Evolutionary conservation across 2,797 vertebrate genomes (phyloP).

Genomic region (Malurus splendens): DNA sequence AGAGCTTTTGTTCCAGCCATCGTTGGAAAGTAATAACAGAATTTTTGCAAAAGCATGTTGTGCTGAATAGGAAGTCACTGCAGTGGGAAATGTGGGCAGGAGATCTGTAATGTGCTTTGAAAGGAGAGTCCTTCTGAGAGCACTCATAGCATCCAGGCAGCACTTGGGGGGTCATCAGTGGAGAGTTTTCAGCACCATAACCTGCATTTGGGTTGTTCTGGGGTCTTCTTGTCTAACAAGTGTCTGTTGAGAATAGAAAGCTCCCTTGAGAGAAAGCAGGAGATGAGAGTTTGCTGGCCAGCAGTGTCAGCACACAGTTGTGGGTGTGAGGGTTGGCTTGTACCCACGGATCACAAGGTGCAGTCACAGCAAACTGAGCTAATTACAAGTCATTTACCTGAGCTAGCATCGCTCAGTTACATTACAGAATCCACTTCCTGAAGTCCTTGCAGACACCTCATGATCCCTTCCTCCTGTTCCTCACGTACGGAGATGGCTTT

Average conservation of each 20-base stretch:
- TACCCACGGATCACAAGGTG: not conserved
- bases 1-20: slow-evolving; percentile 22
- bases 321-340: not conserved
- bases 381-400: not conserved
- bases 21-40: not conserved
- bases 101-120: not conserved
- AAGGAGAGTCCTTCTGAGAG: not conserved
- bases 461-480: not conserved
- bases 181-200: not conserved
- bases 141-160: not conserved
- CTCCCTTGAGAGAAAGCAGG: not conserved
- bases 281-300: not conserved
- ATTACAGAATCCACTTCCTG: not conserved
- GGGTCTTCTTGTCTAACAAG: not conserved
- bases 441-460: not conserved
- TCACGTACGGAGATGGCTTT: accelerated
- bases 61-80: not conserved
- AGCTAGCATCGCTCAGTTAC: accelerated
- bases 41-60: not conserved
- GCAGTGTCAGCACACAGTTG: not conserved
- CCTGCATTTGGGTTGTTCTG: not conserved
- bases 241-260: not conserved
- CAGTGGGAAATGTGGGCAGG: not conserved
- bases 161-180: not conserved
- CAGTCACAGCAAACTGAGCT: not conserved